These are phyloP conservation scores for Argentina silus DNA, from an alignment of 2,797 vertebrate genomes.

Conservation along the genomic window DNA sequence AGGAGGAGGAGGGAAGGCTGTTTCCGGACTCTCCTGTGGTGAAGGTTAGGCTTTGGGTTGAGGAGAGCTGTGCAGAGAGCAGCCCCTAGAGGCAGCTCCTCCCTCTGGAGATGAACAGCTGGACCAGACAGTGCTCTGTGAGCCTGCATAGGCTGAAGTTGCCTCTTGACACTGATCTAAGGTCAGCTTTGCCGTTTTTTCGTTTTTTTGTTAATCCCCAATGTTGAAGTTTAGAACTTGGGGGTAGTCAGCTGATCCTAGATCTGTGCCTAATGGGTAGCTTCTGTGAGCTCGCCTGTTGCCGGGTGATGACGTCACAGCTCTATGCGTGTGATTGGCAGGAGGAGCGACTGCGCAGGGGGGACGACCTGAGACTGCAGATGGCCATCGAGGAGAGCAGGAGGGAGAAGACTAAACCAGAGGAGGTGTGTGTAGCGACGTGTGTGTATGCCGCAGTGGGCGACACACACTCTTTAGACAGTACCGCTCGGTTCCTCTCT, in stretches of 20 bases:
- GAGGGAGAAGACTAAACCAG: conserved; percentile 84
- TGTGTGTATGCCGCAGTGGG: conserved; percentile 26
- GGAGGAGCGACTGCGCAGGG: conserved; percentile 90
- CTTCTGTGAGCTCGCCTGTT: conserved; percentile 17
- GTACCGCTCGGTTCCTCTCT: conserved; percentile 56
- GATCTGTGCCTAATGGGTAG: conserved; percentile 18
- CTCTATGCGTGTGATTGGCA: conserved; percentile 71
- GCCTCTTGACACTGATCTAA: conserved; percentile 8
- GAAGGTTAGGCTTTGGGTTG: neutral
- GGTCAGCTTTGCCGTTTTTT: conserved; percentile 22
- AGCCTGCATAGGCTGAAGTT: neutral
- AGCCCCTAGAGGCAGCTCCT: neutral
- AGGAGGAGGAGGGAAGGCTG: no score
- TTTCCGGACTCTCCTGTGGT: no score
- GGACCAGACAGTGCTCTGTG: neutral
- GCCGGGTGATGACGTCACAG: conserved; percentile 44
- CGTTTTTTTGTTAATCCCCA: neutral
- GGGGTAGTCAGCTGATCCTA: conserved; percentile 32
- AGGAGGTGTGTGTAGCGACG: conserved; percentile 77
- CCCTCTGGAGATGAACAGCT: neutral
- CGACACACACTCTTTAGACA: conserved; percentile 48
- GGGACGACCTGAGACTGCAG: conserved; percentile 91
- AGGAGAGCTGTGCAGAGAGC: neutral
- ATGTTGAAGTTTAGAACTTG: neutral
- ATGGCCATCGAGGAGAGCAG: conserved; percentile 95